Conservation (phyloP, 2,888 invertebrate species). For the Saturnia japonica region DNA sequence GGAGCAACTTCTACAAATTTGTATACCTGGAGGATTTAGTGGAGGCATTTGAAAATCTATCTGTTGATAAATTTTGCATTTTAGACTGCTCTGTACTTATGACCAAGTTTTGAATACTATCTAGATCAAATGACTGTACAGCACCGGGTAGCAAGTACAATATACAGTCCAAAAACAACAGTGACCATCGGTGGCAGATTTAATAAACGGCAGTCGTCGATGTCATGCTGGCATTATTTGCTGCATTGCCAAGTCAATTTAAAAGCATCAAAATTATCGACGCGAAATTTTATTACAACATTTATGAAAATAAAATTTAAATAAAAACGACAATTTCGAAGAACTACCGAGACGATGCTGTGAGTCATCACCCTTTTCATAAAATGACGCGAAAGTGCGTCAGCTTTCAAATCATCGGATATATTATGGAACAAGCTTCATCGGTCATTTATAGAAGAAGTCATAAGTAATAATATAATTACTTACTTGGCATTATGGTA, state of each 20-base stretch:
- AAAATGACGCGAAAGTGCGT: neutral
- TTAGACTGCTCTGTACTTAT: neutral
- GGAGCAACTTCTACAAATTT: too few relatives aligned
- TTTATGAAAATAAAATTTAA: constrained; percentile 1
- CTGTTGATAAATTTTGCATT: neutral
- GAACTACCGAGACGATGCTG: neutral
- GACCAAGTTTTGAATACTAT: neutral
- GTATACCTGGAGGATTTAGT: neutral
- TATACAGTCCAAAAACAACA: too few relatives aligned
- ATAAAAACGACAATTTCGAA: constrained; percentile 8
- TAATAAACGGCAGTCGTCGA: too few relatives aligned
- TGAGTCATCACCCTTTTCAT: constrained; percentile 7
- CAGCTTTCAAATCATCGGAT: constrained; percentile 7
- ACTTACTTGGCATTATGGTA: constrained; percentile 2
- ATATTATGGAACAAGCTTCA: neutral
- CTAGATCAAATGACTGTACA: too few relatives aligned
- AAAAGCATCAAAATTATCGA: neutral
- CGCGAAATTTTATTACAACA: neutral
- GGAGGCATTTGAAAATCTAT: neutral
- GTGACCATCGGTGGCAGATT: too few relatives aligned
- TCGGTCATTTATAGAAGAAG: neutral
- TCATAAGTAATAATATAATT: neutral
- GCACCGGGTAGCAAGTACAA: too few relatives aligned
- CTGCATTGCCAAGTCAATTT: neutral
- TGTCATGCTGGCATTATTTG: too few relatives aligned